These are phyloP conservation scores for Bellardia bayeri DNA, from an alignment of 2,888 invertebrate genomes.

Conservation along the genomic window DNA sequence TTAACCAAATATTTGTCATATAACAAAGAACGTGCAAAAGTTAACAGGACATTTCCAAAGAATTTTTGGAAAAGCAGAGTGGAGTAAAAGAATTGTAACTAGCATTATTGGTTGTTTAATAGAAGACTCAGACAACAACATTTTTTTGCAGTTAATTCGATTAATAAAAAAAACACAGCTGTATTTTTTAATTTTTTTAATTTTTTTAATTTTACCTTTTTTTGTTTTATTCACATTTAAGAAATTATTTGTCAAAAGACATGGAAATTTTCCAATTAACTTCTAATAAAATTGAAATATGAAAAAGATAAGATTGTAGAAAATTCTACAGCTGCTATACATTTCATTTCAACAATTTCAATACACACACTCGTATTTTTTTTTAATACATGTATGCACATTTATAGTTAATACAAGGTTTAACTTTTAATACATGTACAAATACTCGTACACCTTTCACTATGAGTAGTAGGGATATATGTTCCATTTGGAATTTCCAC, in stretches of 20 bases:
- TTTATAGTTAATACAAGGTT: neutral
- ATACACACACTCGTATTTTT: neutral
- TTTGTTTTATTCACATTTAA: slow-evolving; percentile 8
- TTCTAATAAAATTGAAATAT: slow-evolving; percentile 30
- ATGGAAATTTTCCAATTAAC: slow-evolving; percentile 34
- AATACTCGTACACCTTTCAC: neutral
- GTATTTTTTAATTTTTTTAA: no score
- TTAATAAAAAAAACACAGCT: neutral
- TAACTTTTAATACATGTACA: neutral
- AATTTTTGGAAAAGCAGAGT: no score
- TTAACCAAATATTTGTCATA: no score
- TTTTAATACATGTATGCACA: neutral
- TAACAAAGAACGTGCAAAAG: no score
- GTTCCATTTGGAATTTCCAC: no score
- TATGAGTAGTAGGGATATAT: no score
- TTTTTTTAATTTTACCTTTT: neutral
- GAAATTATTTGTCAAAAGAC: neutral
- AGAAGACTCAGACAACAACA: slow-evolving; percentile 5
- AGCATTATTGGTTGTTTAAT: neutral
- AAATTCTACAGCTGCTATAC: slow-evolving; percentile 22
- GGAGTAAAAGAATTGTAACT: no score
- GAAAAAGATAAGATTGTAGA: slow-evolving; percentile 39
- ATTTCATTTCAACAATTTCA: no score
- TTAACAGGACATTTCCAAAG: no score
- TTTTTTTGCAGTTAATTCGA: slow-evolving; percentile 3